These are phyloP conservation scores for Gadus macrocephalus DNA, from an alignment of 2,113 vertebrate genomes.

Conservation along the genomic window DNA sequence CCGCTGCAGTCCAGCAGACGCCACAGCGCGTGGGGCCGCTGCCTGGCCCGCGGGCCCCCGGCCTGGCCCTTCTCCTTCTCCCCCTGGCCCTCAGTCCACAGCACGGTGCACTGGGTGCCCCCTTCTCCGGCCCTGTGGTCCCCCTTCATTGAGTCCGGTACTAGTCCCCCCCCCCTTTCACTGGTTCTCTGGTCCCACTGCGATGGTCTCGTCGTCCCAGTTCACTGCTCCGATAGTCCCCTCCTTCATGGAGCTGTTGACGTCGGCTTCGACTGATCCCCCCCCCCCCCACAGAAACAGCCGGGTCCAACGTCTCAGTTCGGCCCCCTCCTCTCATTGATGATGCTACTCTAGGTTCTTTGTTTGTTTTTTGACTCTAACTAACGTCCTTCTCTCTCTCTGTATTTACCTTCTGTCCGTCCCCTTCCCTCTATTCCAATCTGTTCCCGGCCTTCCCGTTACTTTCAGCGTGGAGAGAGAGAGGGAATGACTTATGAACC, in stretches of 20 bases:
- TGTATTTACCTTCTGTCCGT: background rate
- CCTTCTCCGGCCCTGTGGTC: background rate
- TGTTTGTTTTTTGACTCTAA: background rate
- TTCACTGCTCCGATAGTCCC: too few species aligned
- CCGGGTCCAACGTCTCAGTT: too few species aligned
- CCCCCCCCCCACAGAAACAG: too few species aligned
- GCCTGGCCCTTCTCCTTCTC: slow-evolving; percentile 54
- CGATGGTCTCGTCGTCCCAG: too few species aligned
- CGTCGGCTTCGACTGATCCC: too few species aligned
- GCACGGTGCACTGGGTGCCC: too few species aligned
- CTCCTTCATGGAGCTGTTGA: too few species aligned
- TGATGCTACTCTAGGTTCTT: too few species aligned
- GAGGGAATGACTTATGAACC: slow-evolving; percentile 37
- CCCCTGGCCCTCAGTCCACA: slow-evolving; percentile 1
- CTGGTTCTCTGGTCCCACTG: background rate
- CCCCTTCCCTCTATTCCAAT: too few species aligned
- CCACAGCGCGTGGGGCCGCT: slow-evolving; percentile 13
- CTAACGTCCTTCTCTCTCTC: background rate
- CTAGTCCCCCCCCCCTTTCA: slow-evolving; percentile 1
- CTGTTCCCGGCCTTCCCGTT: background rate
- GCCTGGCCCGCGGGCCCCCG: slow-evolving; percentile 24
- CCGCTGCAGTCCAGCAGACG: slow-evolving; percentile 56
- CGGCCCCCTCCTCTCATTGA: too few species aligned
- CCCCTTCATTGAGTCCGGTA: background rate
- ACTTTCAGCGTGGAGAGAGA: background rate